These are phyloP conservation scores for Sebastolobus altivelis DNA, from an alignment of 2,797 vertebrate genomes.

Conservation along the genomic window DNA sequence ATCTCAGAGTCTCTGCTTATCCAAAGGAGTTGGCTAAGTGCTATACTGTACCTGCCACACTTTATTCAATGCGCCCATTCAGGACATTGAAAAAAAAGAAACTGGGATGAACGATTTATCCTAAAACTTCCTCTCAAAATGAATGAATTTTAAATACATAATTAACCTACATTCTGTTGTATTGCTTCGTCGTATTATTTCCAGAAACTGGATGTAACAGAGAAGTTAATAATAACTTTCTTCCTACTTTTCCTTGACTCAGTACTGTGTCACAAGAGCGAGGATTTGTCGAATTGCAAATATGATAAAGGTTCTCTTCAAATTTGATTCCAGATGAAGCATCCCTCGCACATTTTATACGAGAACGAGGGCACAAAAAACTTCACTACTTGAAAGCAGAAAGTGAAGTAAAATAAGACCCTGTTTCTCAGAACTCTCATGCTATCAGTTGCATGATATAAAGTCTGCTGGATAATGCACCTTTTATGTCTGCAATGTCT, in stretches of 20 bases:
- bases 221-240: conserved; percentile 41
- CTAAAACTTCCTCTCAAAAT: conserved; percentile 42
- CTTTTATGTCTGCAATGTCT: conserved; percentile 34
- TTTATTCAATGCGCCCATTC: conserved; percentile 50
- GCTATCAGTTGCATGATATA: conserved; percentile 20
- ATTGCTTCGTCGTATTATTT: conserved; percentile 50
- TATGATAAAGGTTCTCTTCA: conserved; percentile 44
- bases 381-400: conserved; percentile 19
- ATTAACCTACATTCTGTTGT: conserved; percentile 66
- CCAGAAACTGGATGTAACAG: conserved; percentile 40
- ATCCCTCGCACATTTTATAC: conserved; percentile 27
- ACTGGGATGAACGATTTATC: conserved; percentile 49
- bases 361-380: conserved; percentile 33
- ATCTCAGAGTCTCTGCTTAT: conserved; percentile 53
- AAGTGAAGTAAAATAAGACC: conserved; percentile 26
- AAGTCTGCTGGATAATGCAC: conserved; percentile 26
- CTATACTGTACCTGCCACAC: conserved; percentile 44
- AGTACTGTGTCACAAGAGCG: conserved; percentile 9
- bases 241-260: conserved; percentile 34
- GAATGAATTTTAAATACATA: conserved; percentile 65
- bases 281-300: conserved; percentile 59
- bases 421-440: conserved; percentile 3
- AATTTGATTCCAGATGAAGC: conserved; percentile 49
- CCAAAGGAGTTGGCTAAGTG: conserved; percentile 46
- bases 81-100: conserved; percentile 39